These are phyloP conservation scores for Conus ventricosus DNA, from an alignment of 1,140 invertebrate genomes.

Conservation along the genomic window DNA sequence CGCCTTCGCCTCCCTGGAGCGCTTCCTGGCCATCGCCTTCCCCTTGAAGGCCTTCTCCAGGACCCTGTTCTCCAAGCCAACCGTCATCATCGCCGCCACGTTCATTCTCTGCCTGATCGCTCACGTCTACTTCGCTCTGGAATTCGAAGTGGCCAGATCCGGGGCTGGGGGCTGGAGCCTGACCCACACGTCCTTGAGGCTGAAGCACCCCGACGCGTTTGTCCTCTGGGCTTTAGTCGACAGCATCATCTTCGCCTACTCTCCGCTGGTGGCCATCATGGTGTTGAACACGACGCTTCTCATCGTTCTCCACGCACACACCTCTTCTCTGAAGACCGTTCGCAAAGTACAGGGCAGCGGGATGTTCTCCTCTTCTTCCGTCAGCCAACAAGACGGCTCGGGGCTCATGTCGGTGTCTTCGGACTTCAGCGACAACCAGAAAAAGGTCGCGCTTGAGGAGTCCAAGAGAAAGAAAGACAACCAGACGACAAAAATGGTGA, in stretches of 20 bases:
- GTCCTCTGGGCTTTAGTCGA: neutral
- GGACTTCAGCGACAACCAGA: neutral
- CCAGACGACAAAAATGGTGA: constrained; percentile 19
- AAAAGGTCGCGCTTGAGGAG: neutral
- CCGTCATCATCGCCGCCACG: neutral
- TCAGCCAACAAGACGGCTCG: neutral
- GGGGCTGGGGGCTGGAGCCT: neutral
- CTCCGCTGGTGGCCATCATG: neutral
- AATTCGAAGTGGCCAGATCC: neutral
- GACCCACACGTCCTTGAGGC: neutral
- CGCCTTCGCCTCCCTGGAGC: constrained; percentile 4
- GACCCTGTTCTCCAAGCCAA: neutral
- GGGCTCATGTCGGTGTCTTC: too few species aligned
- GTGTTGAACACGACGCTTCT: constrained; percentile 8
- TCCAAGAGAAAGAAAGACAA: neutral
- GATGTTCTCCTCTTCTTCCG: neutral
- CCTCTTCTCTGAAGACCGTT: neutral
- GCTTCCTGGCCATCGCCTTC: constrained; percentile 26
- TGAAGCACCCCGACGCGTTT: neutral
- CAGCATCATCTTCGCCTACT: constrained; percentile 11
- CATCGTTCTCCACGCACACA: neutral
- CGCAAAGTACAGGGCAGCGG: neutral
- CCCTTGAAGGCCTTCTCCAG: constrained; percentile 1
- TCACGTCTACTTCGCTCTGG: constrained; percentile 1
- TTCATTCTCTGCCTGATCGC: neutral